Evolutionary conservation across 2,888 invertebrate species (phyloP), one percentile per base, ranked within the genome.

Genomic region (Bugulina stolonifera): DNA sequence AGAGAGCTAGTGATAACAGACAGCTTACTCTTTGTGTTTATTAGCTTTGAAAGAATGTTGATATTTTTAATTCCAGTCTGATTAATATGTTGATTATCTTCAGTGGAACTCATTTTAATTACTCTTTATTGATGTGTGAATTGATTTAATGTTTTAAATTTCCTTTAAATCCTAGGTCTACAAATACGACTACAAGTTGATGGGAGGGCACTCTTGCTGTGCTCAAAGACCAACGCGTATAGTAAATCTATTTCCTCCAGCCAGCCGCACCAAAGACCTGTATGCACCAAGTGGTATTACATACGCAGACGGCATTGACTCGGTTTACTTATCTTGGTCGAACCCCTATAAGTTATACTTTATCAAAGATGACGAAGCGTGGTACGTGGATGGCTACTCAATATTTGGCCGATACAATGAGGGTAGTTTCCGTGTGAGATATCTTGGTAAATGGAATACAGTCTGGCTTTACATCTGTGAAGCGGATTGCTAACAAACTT

Each of bases 391-490:
- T 32, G 64, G 64, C 27, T 64, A 64, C 64, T 25, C 22, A 29
- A 27, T 64, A 34, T 25, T 25, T n/a, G 18, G 64, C 3, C 64
- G 10, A 27, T 64, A 64, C 27, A 64, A 64, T 27, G 64, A 64
- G 32, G 64, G 29, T 27, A 64, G 32, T 32, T 32, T 25, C n/a
- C 76, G 77, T 25, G 72, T 83, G 1, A 78, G 77, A 74, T 80
- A 81, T 69, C 73, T 81, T 1, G 80, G 79, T 32, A 77, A 79
- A 54, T 81, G 82, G 78, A 80, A 79, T 43, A 76, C 82, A 1
- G 81, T 81, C 72, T 83, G 83, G 83, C 79, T 78, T 73, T 82
- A 83, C 74, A 81, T 83, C 32, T 83, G 83, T 76, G 82, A 83
- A 72, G 81, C 64, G 2, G 64, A 64, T n/a, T 64, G 64, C n/a